phyloP scores from a whole-genome alignment of 2,797 vertebrate species.

The Malurus leucopterus region DNA sequence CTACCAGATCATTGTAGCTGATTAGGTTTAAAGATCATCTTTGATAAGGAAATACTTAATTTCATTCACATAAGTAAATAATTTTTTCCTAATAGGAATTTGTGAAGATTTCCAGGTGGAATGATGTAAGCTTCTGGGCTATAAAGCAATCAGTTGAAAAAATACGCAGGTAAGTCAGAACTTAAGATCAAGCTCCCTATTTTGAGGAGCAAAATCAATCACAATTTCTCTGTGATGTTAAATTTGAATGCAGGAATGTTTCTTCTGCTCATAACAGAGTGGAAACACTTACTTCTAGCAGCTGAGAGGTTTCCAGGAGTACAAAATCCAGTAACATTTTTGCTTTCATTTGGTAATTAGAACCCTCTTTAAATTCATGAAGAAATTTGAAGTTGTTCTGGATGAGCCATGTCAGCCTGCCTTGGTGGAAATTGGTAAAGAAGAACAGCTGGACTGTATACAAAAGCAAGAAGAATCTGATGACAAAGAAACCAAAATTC shows the following conservation, averaged over 20 bases:
- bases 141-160: constrained; percentile 96
- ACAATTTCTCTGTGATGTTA: not conserved
- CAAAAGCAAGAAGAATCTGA: constrained; percentile 58
- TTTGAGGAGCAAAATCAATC: not conserved
- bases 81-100: constrained; percentile 83
- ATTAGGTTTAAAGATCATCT: not conserved
- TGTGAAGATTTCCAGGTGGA: constrained; percentile 97
- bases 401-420: constrained; percentile 76
- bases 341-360: constrained; percentile 66
- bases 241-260: not conserved
- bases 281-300: not conserved
- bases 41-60: not conserved
- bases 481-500: constrained; percentile 73
- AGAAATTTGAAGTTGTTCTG: constrained; percentile 87
- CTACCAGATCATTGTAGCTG: fast-evolving
- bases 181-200: not conserved
- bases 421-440: constrained; percentile 81
- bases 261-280: not conserved
- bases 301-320: not conserved
- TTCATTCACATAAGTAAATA: not conserved
- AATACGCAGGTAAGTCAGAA: constrained; percentile 85
- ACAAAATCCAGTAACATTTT: not conserved
- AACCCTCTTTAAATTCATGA: constrained; percentile 95
- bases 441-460: constrained; percentile 72
- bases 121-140: constrained; percentile 97